A percentile compares a stretch with the other conserved stretches of the same genome.
These are phyloP conservation scores for Ianthella basta DNA, from an alignment of 37 sponge, comb jelly and placozoan species.

Conservation along the genomic window DNA sequence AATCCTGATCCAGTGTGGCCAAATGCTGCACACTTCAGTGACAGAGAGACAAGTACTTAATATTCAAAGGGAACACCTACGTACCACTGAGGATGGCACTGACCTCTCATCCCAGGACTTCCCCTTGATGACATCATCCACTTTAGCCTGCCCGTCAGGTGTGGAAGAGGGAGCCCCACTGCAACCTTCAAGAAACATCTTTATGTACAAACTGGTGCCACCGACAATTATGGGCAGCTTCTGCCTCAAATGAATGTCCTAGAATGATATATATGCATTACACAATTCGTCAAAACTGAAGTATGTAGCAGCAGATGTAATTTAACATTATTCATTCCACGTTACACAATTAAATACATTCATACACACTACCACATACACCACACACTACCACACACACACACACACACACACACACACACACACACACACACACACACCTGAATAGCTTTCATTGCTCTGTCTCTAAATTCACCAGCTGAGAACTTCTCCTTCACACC, in stretches of 20 bases:
- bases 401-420: too few relatives aligned
- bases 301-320: background rate
- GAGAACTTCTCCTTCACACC: conserved; percentile 39
- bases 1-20: conserved; percentile 52
- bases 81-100: background rate
- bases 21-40: conserved; percentile 46
- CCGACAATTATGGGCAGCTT: conserved; percentile 95
- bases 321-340: background rate
- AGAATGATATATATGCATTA: background rate
- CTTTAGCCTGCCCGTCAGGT: conserved; percentile 40
- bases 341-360: background rate
- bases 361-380: background rate
- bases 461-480: conserved; percentile 53
- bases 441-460: conserved; percentile 51
- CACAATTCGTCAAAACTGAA: background rate
- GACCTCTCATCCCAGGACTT: conserved; percentile 71
- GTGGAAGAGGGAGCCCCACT: conserved; percentile 58
- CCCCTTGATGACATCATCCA: conserved; percentile 48
- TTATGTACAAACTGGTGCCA: conserved; percentile 91
- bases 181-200: conserved; percentile 60
- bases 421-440: conserved; percentile 1
- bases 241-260: conserved; percentile 64
- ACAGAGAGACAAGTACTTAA: background rate
- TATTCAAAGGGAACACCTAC: background rate
- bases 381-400: too few relatives aligned